Evolutionary conservation across 2,888 invertebrate species (phyloP).

Genomic region (Encarsia formosa): DNA sequence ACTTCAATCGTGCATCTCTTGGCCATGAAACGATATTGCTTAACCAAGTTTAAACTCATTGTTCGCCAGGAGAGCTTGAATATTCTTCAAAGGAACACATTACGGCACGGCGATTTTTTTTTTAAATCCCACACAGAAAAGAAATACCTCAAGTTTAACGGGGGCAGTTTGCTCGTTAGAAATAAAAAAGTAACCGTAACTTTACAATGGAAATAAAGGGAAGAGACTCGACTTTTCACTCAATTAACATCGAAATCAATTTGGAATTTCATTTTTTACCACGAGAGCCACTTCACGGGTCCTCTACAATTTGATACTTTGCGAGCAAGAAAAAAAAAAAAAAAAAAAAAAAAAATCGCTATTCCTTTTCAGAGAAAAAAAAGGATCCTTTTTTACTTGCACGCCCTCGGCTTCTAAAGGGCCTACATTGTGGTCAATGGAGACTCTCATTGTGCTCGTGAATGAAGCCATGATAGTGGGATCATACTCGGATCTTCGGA

Average conservation of each 20-base stretch:
- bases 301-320: conserved; percentile 8
- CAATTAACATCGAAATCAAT: conserved; percentile 25
- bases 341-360: conserved; percentile 17
- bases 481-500: conserved; percentile 18
- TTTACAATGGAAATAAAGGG: conserved; percentile 2
- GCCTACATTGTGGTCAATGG: conserved; percentile 21
- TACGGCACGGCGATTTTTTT: no score
- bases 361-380: conserved; percentile 17
- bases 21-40: no score
- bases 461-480: conserved; percentile 19
- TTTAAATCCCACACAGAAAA: no score
- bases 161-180: conserved; percentile 5
- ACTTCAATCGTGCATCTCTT: no score
- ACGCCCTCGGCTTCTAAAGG: conserved; percentile 13
- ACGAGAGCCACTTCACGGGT: conserved; percentile 19
- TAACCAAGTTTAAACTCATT: no score
- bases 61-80: no score
- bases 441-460: conserved; percentile 17
- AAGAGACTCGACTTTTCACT: conserved; percentile 26
- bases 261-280: conserved; percentile 17
- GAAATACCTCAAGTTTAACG: no score
- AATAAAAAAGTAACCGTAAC: conserved; percentile 1
- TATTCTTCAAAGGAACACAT: no score
- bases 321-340: not conserved
- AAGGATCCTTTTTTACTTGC: conserved; percentile 11